These are phyloP conservation scores for Pimpla rufipes DNA, from an alignment of 2,888 invertebrate species.

Conservation along the genomic window DNA sequence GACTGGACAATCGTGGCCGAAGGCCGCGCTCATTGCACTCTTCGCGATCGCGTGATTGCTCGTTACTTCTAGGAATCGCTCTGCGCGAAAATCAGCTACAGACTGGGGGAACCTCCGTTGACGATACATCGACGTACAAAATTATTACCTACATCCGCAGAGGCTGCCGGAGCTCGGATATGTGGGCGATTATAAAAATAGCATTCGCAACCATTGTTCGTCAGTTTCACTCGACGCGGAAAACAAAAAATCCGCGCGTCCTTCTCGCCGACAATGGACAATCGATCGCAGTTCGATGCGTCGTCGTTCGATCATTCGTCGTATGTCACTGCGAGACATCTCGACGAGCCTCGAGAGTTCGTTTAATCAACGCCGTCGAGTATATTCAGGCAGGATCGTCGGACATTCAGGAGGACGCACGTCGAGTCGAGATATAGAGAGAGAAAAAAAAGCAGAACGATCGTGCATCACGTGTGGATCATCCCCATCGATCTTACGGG, in stretches of 20 bases:
- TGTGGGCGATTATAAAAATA: slow-evolving; percentile 48
- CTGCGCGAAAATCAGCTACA: slow-evolving; percentile 1
- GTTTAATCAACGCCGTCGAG: slow-evolving; percentile 9
- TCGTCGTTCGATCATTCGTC: slow-evolving; percentile 17
- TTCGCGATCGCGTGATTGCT: slow-evolving; percentile 9
- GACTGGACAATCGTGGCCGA: slow-evolving; percentile 11
- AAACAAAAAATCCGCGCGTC: background rate
- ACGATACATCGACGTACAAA: slow-evolving; percentile 27
- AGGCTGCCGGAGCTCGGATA: slow-evolving; percentile 20
- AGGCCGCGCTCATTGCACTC: background rate
- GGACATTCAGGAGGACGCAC: slow-evolving; percentile 17
- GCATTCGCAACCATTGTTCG: slow-evolving; percentile 31
- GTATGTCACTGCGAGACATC: background rate
- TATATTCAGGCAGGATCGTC: slow-evolving; percentile 2
- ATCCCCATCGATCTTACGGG: slow-evolving; percentile 71
- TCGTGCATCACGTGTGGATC: too few relatives aligned
- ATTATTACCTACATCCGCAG: slow-evolving; percentile 18
- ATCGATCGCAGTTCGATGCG: slow-evolving; percentile 1
- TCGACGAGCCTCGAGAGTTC: background rate
- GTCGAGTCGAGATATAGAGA: too few relatives aligned
- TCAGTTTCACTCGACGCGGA: slow-evolving; percentile 21
- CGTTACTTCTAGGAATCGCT: background rate
- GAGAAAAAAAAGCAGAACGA: slow-evolving; percentile 17
- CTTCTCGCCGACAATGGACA: background rate
- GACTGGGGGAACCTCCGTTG: slow-evolving; percentile 3